Evolutionary conservation across 1,140 invertebrate genomes (phyloP), one percentile per base, ranked within the genome.

Genomic region (Papilio aristodemus): DNA sequence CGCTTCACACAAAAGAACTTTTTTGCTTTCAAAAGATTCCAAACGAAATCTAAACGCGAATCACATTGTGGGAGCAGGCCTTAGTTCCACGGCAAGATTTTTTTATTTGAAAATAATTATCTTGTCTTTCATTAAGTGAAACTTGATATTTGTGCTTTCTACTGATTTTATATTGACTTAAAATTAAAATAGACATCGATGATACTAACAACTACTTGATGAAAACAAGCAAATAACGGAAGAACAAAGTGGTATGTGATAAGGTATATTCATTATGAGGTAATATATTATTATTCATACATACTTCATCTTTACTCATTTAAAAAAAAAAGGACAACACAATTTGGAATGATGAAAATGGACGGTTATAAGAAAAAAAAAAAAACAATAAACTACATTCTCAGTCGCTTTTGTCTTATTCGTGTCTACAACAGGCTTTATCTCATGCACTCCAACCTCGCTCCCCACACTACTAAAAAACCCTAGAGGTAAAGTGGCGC

Each of bases 341-440:
- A 82, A 71, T 66, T 71, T 66, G 71, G 70, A 63, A 76, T 75
- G 73, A 76, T 77, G 69, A 81, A 86, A 86, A 82, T 81, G 83
- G 81, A 76, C 79, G 85, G 85, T 85, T 85, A 83, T 78, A 84
- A 84, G 83, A 81, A 81, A 85, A 83, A 82, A 80, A 81, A 85
- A 83, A 89, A 86, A n/a, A n/a, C n/a, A n/a, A 80, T 79, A 89
- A 89, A 87, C 85, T 87, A 87, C 85, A 83, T 78, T 78, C 77
- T 74, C 78, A 75, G 70, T 66, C 75, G 76, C 83, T 87, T 89
- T 89, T 89, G 84, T 89, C 79, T 89, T 85, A 86, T 81, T 83
- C 83, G 81, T 87, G 87, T 89, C 83, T 87, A 87, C 87, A 85
- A 89, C 78, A 81, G 76, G 80, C 81, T 83, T 84, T 86, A 85